Evolutionary conservation across 2,888 invertebrate genomes (phyloP).

Genomic region (Melanotus villosus): DNA sequence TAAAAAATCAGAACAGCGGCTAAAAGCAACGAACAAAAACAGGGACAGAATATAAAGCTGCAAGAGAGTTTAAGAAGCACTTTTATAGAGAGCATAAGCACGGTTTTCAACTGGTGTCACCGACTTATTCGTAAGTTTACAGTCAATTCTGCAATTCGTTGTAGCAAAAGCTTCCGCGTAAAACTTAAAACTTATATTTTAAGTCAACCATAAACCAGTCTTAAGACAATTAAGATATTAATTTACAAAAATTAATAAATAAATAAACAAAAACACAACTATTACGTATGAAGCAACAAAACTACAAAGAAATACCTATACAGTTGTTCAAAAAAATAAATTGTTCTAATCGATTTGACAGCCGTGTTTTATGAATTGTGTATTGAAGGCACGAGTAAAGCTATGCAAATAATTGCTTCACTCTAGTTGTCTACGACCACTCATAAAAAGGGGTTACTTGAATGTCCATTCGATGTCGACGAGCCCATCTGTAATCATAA

Average conservation of each 20-base stretch:
- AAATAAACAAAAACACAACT: slow-evolving; percentile 47
- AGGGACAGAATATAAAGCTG: no score
- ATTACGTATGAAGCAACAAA: slow-evolving; percentile 45
- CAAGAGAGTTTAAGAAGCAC: no score
- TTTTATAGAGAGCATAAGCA: no score
- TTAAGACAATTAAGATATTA: slow-evolving; percentile 21
- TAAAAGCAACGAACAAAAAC: no score
- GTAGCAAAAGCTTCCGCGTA: background rate
- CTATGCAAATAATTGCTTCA: slow-evolving; percentile 27
- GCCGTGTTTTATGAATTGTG: slow-evolving; percentile 35
- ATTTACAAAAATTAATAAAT: slow-evolving; percentile 39
- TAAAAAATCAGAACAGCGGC: no score
- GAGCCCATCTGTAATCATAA: slow-evolving; percentile 65
- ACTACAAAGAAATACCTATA: slow-evolving; percentile 32
- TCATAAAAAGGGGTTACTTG: slow-evolving; percentile 76
- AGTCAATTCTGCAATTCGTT: background rate
- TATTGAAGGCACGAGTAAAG: slow-evolving; percentile 42
- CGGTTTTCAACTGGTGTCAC: no score
- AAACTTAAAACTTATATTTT: background rate
- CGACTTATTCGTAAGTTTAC: background rate
- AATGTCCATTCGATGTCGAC: slow-evolving; percentile 64
- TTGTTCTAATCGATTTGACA: slow-evolving; percentile 41
- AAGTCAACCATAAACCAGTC: slow-evolving; percentile 31
- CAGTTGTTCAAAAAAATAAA: slow-evolving; percentile 44
- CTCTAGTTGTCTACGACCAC: slow-evolving; percentile 33